Conservation (phyloP, 2,797 vertebrate genomes). For the Mormyrops boulengeri region DNA sequence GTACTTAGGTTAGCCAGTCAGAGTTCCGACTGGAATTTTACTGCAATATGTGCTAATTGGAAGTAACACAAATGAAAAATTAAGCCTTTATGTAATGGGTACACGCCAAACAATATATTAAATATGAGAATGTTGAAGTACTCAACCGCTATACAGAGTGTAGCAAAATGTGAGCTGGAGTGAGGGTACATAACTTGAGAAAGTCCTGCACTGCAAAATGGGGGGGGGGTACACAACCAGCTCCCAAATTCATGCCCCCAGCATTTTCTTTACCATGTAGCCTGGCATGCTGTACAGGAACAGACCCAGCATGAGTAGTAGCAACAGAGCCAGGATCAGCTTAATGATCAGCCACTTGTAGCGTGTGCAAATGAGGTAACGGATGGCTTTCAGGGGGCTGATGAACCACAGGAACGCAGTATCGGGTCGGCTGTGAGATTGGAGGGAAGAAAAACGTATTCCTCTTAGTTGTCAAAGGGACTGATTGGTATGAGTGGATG, state of each 20-base stretch:
- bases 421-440: constrained; percentile 73
- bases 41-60: not conserved
- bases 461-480: constrained; percentile 36
- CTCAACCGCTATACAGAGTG: not conserved
- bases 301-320: constrained; percentile 73
- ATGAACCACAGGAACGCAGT: constrained; percentile 90
- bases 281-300: constrained; percentile 89
- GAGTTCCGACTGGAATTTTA: not conserved
- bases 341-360: constrained; percentile 91
- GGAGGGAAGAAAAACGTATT: not conserved
- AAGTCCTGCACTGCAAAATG: not conserved
- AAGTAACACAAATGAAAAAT: not conserved
- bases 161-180: not conserved
- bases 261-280: constrained; percentile 89
- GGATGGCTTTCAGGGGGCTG: constrained; percentile 82
- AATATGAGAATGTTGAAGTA: not conserved
- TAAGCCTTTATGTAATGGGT: not conserved
- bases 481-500: not conserved
- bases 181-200: not conserved
- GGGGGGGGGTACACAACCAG: not conserved
- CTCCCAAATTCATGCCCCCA: constrained; percentile 68
- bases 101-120: not conserved
- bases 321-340: constrained; percentile 72
- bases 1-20: not conserved
- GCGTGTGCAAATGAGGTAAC: constrained; percentile 80